phyloP scores from a whole-genome alignment of 2,888 invertebrate genomes.

The Drosophila eohydei region DNA sequence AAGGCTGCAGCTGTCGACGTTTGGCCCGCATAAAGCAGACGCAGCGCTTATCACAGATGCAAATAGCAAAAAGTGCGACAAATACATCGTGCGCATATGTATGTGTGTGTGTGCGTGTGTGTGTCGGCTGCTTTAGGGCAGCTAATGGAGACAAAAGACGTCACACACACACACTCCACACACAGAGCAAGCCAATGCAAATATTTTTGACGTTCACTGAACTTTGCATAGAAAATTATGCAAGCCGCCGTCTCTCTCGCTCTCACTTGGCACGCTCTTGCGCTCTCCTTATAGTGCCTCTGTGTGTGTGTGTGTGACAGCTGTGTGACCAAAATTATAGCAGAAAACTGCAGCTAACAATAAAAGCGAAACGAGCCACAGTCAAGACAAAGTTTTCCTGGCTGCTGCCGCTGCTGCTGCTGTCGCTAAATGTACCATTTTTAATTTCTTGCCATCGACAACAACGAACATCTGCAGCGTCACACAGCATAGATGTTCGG shows the following conservation, averaged over 20 bases:
- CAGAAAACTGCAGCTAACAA: constrained; percentile 72
- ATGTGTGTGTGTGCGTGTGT: constrained; percentile 11
- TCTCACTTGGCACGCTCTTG: constrained; percentile 16
- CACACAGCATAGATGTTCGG: constrained; percentile 30
- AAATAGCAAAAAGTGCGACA: constrained; percentile 74
- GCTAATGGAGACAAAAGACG: constrained; percentile 58
- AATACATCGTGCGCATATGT: constrained; percentile 49
- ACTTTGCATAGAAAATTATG: constrained; percentile 81
- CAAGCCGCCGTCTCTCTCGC: constrained; percentile 58
- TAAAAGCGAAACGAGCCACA: constrained; percentile 66
- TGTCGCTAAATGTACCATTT: constrained; percentile 75
- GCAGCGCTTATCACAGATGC: constrained; percentile 74
- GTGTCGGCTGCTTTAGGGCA: constrained; percentile 41
- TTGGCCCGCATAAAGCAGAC: constrained; percentile 77
- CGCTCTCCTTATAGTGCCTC: constrained; percentile 6
- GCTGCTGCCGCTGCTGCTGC: constrained; percentile 35
- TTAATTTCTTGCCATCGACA: constrained; percentile 74
- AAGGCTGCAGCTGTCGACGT: constrained; percentile 73
- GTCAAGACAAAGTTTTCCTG: constrained; percentile 68
- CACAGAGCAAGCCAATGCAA: constrained; percentile 60
- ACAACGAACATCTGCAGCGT: constrained; percentile 72
- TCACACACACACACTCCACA: constrained; percentile 37
- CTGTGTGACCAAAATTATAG: constrained; percentile 82
- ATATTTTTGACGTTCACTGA: constrained; percentile 83
- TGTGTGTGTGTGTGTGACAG: constrained; percentile 72